Evolutionary conservation across 2,888 invertebrate species (phyloP).

Genomic region (Ceramica pisi): DNA sequence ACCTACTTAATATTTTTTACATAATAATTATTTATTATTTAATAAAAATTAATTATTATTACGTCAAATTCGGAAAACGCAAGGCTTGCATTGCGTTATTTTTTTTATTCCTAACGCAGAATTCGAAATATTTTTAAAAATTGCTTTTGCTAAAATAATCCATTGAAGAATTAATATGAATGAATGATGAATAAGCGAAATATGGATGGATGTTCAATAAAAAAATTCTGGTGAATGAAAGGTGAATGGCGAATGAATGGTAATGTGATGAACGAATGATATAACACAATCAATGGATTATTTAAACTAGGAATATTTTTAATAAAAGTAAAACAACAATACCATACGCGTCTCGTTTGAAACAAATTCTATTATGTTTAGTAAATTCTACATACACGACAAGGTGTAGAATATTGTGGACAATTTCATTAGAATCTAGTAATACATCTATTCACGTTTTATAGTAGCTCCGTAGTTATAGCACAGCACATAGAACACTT

Average conservation of each 20-base stretch:
- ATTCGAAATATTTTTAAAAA: neutral
- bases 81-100: neutral
- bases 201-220: constrained; percentile 56
- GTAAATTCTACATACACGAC: neutral
- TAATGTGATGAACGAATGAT: constrained; percentile 36
- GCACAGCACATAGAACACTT: constrained; percentile 50
- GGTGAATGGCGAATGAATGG: constrained; percentile 35
- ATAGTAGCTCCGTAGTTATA: constrained; percentile 31
- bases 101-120: constrained; percentile 17
- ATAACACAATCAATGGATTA: constrained; percentile 23
- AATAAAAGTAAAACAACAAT: too few relatives aligned
- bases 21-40: constrained; percentile 31
- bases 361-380: constrained; percentile 10
- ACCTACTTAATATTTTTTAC: constrained; percentile 35
- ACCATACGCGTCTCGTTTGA: neutral
- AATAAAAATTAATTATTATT: constrained; percentile 18
- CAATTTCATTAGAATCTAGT: constrained; percentile 33
- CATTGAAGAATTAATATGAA: constrained; percentile 22
- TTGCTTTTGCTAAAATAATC: constrained; percentile 6
- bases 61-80: constrained; percentile 31
- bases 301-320: constrained; percentile 8
- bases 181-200: constrained; percentile 15
- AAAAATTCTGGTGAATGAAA: constrained; percentile 49
- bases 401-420: constrained; percentile 15
- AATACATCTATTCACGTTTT: constrained; percentile 32